phyloP scores from a whole-genome alignment of 2,888 invertebrate species.

The Entomobrya proxima region DNA sequence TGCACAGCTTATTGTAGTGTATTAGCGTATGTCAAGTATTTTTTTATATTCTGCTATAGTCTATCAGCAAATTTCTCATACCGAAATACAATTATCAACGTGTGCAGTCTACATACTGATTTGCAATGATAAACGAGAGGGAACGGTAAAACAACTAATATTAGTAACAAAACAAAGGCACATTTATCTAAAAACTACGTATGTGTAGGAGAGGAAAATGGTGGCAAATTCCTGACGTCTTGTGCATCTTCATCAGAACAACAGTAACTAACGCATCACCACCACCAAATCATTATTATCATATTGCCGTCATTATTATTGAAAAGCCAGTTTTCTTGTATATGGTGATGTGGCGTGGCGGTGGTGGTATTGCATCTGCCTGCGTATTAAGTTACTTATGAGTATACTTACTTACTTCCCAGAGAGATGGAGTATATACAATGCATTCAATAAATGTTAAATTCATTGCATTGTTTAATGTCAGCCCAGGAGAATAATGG shows the following conservation, averaged over 20 bases:
- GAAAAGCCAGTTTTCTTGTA: constrained; percentile 36
- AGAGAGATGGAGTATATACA: not conserved
- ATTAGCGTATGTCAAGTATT: too few species aligned
- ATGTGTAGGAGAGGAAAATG: not conserved
- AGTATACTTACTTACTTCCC: too few species aligned
- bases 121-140: too few species aligned
- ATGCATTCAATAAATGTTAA: constrained; percentile 36
- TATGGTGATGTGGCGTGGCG: not conserved
- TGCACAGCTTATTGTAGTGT: too few species aligned
- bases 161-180: too few species aligned
- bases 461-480: constrained; percentile 58
- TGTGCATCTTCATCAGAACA: constrained; percentile 2
- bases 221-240: constrained; percentile 50
- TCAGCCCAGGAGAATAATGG: constrained; percentile 29
- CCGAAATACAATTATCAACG: too few species aligned
- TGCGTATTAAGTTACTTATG: not conserved
- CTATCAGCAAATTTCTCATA: too few species aligned
- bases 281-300: constrained; percentile 28
- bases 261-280: constrained; percentile 32
- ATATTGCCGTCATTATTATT: constrained; percentile 58
- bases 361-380: not conserved
- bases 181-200: too few species aligned
- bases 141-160: too few species aligned
- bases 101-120: too few species aligned
- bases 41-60: too few species aligned